Conservation (phyloP, 2,113 vertebrate genomes). For the Pitta sordida region DNA sequence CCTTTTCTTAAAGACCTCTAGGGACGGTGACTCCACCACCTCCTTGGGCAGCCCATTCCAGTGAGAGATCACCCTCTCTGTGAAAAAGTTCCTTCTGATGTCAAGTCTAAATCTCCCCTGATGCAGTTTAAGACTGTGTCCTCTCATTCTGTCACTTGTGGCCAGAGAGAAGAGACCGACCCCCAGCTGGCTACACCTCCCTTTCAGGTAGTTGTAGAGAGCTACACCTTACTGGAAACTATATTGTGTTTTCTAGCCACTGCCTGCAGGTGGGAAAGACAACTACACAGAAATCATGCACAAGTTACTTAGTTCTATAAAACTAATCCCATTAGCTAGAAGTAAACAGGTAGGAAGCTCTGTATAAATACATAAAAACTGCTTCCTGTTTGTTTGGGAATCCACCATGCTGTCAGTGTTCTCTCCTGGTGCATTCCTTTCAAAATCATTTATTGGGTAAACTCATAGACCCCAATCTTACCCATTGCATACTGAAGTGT, state of each 20-base stretch:
- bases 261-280: background rate
- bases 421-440: background rate
- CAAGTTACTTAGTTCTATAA: background rate
- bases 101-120: too few relatives aligned
- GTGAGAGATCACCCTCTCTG: too few relatives aligned
- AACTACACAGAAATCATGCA: background rate
- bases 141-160: too few relatives aligned
- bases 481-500: background rate
- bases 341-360: background rate
- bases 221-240: background rate
- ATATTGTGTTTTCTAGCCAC: background rate
- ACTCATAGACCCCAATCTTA: background rate
- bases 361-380: background rate
- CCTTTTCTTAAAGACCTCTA: too few relatives aligned
- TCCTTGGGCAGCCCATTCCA: too few relatives aligned
- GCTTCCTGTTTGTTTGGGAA: background rate
- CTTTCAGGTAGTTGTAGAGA: too few relatives aligned
- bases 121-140: too few relatives aligned
- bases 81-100: too few relatives aligned
- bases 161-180: too few relatives aligned
- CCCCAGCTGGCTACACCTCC: too few relatives aligned
- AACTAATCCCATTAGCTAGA: background rate
- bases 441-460: background rate
- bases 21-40: too few relatives aligned
- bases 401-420: background rate